These are phyloP conservation scores for Merluccius polli DNA, from an alignment of 2,797 vertebrate species.

Conservation along the genomic window DNA sequence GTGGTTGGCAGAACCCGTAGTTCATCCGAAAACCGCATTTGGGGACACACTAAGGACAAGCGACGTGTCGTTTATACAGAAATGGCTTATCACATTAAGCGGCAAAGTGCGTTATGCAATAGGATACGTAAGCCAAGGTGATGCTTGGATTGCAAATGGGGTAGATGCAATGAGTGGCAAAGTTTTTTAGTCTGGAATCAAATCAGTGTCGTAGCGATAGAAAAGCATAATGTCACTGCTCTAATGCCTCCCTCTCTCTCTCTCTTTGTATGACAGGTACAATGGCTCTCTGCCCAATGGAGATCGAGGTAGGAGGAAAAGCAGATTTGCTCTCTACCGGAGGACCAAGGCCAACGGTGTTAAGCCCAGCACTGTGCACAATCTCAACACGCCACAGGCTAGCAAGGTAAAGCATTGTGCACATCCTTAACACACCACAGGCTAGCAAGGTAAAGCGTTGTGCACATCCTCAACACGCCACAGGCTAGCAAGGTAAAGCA, in stretches of 20 bases:
- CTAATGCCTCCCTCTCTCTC: slow-evolving; percentile 25
- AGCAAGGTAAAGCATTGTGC: slow-evolving; percentile 82
- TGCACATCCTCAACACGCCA: too few species aligned
- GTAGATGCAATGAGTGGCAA: slow-evolving; percentile 52
- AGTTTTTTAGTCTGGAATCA: slow-evolving; percentile 26
- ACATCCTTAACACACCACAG: background rate
- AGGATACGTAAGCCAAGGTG: slow-evolving; percentile 58
- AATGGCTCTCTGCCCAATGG: slow-evolving; percentile 96
- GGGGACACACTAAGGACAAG: background rate
- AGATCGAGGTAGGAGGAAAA: slow-evolving; percentile 94
- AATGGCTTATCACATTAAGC: slow-evolving; percentile 31
- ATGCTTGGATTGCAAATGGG: slow-evolving; percentile 57
- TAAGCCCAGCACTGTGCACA: slow-evolving; percentile 93
- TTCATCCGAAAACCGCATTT: background rate
- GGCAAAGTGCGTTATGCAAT: slow-evolving; percentile 61
- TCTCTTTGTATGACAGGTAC: slow-evolving; percentile 76
- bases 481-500: too few species aligned
- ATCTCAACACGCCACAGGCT: slow-evolving; percentile 91
- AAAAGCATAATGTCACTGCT: background rate
- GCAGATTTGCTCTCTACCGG: slow-evolving; percentile 94
- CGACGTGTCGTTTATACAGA: background rate
- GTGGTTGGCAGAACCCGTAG: background rate
- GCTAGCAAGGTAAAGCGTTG: too few species aligned
- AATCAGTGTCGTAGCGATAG: background rate
- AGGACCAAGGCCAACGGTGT: slow-evolving; percentile 92